These are phyloP conservation scores for Thecocarcelia acutangulata DNA, from an alignment of 2,888 invertebrate genomes.

Conservation along the genomic window DNA sequence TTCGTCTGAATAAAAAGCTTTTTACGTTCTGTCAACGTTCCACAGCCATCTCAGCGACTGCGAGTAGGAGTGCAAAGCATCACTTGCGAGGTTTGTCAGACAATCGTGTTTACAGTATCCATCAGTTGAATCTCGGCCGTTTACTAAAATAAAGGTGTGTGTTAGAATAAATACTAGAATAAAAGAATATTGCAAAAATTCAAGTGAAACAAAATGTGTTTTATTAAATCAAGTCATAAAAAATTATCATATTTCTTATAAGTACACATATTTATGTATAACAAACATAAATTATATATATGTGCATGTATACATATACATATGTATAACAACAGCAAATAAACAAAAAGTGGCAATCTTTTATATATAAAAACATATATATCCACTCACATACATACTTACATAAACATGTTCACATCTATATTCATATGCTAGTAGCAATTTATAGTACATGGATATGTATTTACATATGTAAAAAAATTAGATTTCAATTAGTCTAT, in stretches of 20 bases:
- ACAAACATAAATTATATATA: too few species aligned
- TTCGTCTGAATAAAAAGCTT: slow-evolving; percentile 47
- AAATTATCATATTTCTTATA: too few species aligned
- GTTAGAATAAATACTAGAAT: slow-evolving; percentile 63
- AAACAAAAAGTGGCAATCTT: neutral
- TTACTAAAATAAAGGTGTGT: slow-evolving; percentile 77
- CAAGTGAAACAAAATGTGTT: neutral
- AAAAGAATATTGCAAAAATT: slow-evolving; percentile 39
- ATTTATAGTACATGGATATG: neutral
- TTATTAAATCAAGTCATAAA: too few species aligned
- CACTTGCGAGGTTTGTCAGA: slow-evolving; percentile 56
- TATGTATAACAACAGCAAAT: neutral
- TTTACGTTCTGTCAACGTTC: slow-evolving; percentile 49
- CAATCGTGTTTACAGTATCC: slow-evolving; percentile 58
- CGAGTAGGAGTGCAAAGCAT: slow-evolving; percentile 60
- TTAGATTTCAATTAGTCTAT: neutral
- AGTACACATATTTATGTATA: too few species aligned
- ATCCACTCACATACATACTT: neutral
- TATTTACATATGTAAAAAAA: neutral
- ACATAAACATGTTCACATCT: neutral
- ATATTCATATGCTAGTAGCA: neutral
- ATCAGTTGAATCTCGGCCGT: slow-evolving; percentile 80
- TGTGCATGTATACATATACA: too few species aligned
- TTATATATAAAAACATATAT: neutral
- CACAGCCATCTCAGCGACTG: slow-evolving; percentile 55